phyloP scores from a whole-genome alignment of 2,888 invertebrate species.

The Hemithea aestivaria region DNA sequence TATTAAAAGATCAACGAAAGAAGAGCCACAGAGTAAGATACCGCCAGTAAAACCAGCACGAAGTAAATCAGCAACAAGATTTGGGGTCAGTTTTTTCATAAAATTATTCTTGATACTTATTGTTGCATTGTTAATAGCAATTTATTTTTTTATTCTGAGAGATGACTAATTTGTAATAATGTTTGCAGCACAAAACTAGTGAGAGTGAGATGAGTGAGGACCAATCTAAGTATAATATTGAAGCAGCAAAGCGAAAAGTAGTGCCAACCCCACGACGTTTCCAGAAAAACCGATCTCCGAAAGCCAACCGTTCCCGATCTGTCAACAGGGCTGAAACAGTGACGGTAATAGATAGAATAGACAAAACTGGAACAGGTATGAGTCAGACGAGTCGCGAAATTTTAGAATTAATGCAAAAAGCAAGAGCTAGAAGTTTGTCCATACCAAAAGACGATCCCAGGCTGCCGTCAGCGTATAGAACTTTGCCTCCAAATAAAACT shows the following conservation, averaged over 20 bases:
- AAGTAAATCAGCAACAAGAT: conserved; percentile 72
- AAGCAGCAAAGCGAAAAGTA: conserved; percentile 56
- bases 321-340: conserved; percentile 68
- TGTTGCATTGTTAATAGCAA: conserved; percentile 64
- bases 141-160: conserved; percentile 58
- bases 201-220: conserved; percentile 80
- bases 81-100: conserved; percentile 72
- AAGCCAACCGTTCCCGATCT: conserved; percentile 77
- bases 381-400: conserved; percentile 72
- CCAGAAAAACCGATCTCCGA: conserved; percentile 64
- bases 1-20: conserved; percentile 41
- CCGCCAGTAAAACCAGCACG: conserved; percentile 73
- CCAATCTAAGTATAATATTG: conserved; percentile 52
- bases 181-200: conserved; percentile 78
- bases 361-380: conserved; percentile 63
- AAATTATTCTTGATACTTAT: conserved; percentile 60
- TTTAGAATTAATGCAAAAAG: conserved; percentile 70
- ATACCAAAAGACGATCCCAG: conserved; percentile 74
- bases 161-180: conserved; percentile 58
- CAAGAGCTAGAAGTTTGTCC: conserved; percentile 70
- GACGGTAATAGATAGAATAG: conserved; percentile 52
- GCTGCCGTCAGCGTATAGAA: conserved; percentile 53
- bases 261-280: conserved; percentile 66
- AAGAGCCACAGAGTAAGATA: conserved; percentile 49
- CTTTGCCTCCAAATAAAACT: conserved; percentile 11